Evolutionary conservation across 2,113 vertebrate species (phyloP), one percentile per base, ranked within the genome.

Genomic region (Nestor notabilis): DNA sequence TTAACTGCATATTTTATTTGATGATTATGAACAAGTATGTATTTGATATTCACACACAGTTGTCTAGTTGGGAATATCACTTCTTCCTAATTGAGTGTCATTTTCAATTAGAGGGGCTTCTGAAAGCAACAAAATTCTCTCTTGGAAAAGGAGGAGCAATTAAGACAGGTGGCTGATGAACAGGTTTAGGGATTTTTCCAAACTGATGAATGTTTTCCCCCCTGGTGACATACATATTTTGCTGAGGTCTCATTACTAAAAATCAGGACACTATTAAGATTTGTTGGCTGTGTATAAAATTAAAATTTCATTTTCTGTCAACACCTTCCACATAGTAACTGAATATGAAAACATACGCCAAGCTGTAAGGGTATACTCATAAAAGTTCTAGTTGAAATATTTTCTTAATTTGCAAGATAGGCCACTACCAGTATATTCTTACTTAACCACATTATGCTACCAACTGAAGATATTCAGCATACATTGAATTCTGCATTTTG

Each of bases 121-220:
- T 3, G 56, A 93, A 95, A 90, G 94, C 83, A 97, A 90, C 55
- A 92, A 95, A 91, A 89, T 71, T 78, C 56, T 86, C 29, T 93
- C 92, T 97, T 89, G 69, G 80, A 96, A 92, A 94, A 90, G 88
- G 72, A 95, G 88, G 90, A 92, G 65, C 94, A 95, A 83, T 87
- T 83, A 95, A 95, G 95, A 96, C 97, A 97, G 96, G 95, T 97
- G 96, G 93, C 92, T 94, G 95, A 95, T 89, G 77, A 96, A 93
- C 96, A 97, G 96, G 95, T 97, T 97, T 95, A 96, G 93, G 94
- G 96, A 97, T 93, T 97, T 97, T 96, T 97, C 90, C 93, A 97
- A 97, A 95, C 86, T 93, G 96, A 95, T 90, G 92, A 95, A 96
- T 90, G 95, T 94, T 97, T 95, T 89, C 60, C 65, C 85, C 80